Conservation (phyloP, 2,797 vertebrate genomes). For the Channallabes apus region DNA sequence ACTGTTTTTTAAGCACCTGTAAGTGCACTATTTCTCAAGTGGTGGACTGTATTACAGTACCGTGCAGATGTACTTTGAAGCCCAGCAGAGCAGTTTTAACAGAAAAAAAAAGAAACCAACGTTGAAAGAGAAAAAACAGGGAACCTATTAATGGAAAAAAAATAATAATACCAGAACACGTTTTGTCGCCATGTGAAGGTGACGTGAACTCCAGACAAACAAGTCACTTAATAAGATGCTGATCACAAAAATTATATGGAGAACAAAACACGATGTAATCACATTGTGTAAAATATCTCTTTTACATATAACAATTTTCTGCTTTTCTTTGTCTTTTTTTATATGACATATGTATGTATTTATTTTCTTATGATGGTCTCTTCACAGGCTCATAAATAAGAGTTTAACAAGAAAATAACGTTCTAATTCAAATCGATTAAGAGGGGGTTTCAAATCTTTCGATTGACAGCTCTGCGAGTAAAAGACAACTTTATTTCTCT, state of each 20-base stretch:
- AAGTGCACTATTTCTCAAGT: background rate
- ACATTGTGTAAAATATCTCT: too few relatives aligned
- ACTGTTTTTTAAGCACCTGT: background rate
- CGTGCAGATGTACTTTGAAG: background rate
- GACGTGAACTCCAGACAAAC: background rate
- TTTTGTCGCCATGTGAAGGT: background rate
- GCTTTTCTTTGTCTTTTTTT: too few relatives aligned
- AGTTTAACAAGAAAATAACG: background rate
- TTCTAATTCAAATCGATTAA: background rate
- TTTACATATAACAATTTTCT: too few relatives aligned
- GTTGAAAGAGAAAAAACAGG: background rate
- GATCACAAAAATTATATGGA: background rate
- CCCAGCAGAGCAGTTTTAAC: background rate
- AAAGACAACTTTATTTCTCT: too few relatives aligned
- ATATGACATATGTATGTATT: background rate
- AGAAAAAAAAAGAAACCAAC: background rate
- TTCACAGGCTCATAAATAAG: background rate
- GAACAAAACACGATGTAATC: too few relatives aligned
- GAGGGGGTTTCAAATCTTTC: too few relatives aligned
- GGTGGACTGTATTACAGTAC: background rate
- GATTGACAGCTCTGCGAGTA: too few relatives aligned
- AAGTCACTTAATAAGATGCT: background rate
- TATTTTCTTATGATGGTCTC: background rate
- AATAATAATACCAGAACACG: background rate
- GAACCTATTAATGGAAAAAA: background rate